Base-by-base conservation (phyloP, 2,888 invertebrate genomes). In the Xanthorhoe designata region DNA sequence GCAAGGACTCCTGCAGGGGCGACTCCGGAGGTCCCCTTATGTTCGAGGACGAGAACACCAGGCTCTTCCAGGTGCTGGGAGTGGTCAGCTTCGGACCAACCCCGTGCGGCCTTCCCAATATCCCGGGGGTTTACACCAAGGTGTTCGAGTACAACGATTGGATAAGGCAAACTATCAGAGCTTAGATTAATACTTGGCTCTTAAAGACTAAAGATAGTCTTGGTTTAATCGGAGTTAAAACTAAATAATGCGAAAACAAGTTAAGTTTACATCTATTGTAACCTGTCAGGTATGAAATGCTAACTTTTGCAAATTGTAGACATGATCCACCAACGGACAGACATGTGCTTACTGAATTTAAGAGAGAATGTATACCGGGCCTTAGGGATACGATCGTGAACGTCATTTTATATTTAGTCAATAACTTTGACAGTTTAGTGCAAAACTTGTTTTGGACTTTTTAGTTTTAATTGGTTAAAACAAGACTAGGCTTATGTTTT, bases 11-110 rank as follows among this genome's bases (percentile, higher is more conserved):
- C 0, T 96, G 96, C 77, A 82, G 89, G 35, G 95, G 95, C 0
- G 95, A 96, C 74, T 95, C 95, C 42, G 96, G 96, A 0, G 96
- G 96, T 0, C 95, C 96, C 0, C 86, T 96, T 15, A 95, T 95
- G 93, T 80, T 78, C 15, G 71, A 73, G 49, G 59, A 81, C 24
- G 73, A 69, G 4, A 8, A n/a, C 9, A 64, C 38, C 35, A 72
- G 74, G 24, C 67, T 38, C 0, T 77, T 80, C n/a, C 90, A 89
- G 32, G 77, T 78, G 0, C 19, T 80, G 0, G 96, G 96, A 0
- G 82, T 96, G 5, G 95, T 95, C 10, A 95, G 95, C 5, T 95
- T 94, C 71, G 96, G 96, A 0, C 95, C 95, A 0, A 88, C 90
- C 0, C 94, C 94, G 0, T 96, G 96, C 74, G 96, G 95, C 0